Percentiles rank a stretch among this genome's conserved stretches.
phyloP scores from a whole-genome alignment of 2,888 invertebrate genomes.

The Zonitis immaculata region DNA sequence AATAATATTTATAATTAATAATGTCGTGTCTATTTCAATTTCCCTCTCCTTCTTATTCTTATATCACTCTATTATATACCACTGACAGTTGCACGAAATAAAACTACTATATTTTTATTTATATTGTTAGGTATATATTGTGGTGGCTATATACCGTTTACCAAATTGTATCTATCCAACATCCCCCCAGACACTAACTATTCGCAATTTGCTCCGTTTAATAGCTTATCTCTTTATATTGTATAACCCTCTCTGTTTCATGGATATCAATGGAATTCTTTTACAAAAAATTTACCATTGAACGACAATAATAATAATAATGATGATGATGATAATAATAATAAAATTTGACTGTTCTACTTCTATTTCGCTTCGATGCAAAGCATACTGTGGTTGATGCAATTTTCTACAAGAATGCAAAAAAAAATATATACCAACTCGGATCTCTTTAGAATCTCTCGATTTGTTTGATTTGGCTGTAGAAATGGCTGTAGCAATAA shows the following conservation, averaged over 20 bases:
- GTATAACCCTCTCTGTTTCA: neutral
- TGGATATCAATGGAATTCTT: conserved; percentile 8
- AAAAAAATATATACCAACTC: too few species aligned
- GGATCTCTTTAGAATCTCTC: conserved; percentile 14
- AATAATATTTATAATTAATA: too few species aligned
- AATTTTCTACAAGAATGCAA: too few species aligned
- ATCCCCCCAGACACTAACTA: conserved; percentile 7
- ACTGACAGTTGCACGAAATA: too few species aligned
- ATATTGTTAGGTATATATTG: too few species aligned
- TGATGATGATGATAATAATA: neutral
- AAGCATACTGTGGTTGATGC: neutral
- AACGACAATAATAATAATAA: too few species aligned
- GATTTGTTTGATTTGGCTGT: conserved; percentile 35
- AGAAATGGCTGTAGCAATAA: conserved; percentile 18
- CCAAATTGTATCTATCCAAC: conserved; percentile 2
- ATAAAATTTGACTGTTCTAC: conserved; percentile 17
- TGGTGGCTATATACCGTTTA: too few species aligned
- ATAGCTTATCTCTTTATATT: conserved; percentile 14
- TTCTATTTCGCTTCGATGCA: conserved; percentile 13
- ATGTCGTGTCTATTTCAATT: too few species aligned
- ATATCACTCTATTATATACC: too few species aligned
- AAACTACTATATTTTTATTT: too few species aligned
- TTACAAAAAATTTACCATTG: neutral
- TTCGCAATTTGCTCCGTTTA: conserved; percentile 3
- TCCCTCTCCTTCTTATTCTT: too few species aligned